Evolutionary conservation across 2,888 invertebrate genomes (phyloP), one percentile per base, ranked within the genome.

Genomic region (Athripsodes cinereus): DNA sequence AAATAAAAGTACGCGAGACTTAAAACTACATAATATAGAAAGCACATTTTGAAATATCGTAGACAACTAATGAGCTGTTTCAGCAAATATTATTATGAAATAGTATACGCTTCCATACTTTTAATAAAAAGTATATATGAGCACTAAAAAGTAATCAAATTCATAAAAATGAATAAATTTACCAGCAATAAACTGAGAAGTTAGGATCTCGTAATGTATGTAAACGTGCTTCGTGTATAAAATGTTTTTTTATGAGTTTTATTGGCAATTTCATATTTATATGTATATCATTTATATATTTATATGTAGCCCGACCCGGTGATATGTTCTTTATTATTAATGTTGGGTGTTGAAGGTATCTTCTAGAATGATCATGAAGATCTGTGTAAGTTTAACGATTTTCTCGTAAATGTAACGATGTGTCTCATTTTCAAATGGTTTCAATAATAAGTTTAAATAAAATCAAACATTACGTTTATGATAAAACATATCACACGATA

Each of bases 121-220:
- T n/a, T n/a, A 40, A 13, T 40, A 13, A 40, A 8, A 26, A 26
- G 3, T 10, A 26, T 26, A 26, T 26, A 26, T 3, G 13, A 40
- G 40, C 40, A 16, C 8, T 40, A 40, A 40, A 40, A 40, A n/a
- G 40, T 40, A 40, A 40, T 40, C 40, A 8, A 40, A 40, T 40
- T 40, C 40, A 40, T 40, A 40, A 40, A 40, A 40, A 40, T 40
- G 40, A 40, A 40, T 40, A 40, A 40, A 40, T 40, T 40, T 40
- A 40, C 40, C 40, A 40, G 40, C 40, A 40, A 40, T 40, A 40
- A 40, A 40, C 40, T 40, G 16, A 13, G 13, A 10, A 26, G 26
- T 26, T 26, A 6, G 26, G 26, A 26, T 26, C 26, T n/a, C 40
- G 40, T 40, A 40, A 26, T 26, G 26, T 26, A 16, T 40, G 40